phyloP scores from a whole-genome alignment of 2,113 vertebrate genomes.

The Onychostruthus taczanowskii region DNA sequence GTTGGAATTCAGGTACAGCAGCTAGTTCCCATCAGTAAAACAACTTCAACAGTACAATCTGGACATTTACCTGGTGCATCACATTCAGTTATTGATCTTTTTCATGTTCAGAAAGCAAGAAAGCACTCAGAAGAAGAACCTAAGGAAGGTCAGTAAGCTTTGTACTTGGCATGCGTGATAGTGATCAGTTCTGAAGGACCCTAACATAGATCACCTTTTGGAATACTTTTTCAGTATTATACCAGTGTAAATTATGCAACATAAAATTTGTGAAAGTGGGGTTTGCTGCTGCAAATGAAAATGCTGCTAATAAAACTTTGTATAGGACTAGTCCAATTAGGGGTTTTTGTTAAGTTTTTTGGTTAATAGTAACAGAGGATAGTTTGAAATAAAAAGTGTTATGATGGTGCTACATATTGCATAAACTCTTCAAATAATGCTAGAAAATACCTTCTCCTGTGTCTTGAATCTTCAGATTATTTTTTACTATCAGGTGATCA shows the following conservation, averaged over 20 bases:
- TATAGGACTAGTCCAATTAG: not conserved
- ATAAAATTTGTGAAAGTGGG: not conserved
- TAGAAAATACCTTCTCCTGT: not conserved
- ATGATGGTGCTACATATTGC: not conserved
- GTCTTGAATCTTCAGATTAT: not conserved
- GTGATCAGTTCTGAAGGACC: not conserved
- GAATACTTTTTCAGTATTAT: not conserved
- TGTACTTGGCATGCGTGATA: not conserved
- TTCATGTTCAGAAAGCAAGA: conserved; percentile 74
- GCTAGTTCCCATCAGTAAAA: conserved; percentile 75
- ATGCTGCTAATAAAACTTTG: not conserved
- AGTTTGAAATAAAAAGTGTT: not conserved
- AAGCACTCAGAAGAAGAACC: conserved; percentile 66
- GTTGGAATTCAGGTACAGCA: conserved; percentile 93
- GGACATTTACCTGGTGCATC: conserved; percentile 64
- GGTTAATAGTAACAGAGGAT: not conserved
- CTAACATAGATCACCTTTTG: not conserved
- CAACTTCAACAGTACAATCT: conserved; percentile 42
- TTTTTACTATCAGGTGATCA: not conserved
- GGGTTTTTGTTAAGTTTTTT: not conserved
- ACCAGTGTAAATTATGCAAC: not conserved
- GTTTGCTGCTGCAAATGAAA: not conserved
- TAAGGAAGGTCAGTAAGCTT: conserved; percentile 70
- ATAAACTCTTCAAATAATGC: not conserved
- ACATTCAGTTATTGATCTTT: conserved; percentile 85